Evolutionary conservation across 1,140 invertebrate genomes (phyloP), one percentile per base, ranked within the genome.

Genomic region (Mya arenaria): DNA sequence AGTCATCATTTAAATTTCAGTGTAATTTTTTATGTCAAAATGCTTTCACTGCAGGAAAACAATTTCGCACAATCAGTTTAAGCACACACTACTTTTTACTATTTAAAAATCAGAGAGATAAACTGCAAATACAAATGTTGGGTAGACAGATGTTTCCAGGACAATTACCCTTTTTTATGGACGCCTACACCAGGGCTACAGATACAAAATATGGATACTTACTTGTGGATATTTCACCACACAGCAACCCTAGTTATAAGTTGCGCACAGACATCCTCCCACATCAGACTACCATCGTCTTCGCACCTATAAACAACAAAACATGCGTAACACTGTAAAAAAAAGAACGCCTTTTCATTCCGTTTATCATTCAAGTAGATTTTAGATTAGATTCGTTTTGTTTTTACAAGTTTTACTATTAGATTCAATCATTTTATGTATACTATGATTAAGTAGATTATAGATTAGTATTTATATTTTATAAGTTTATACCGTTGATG

Each of bases 51-150:
- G 52, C 36, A 32, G 69, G 82, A 23, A 73, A 74, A 58, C 37
- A 73, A 1, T 79, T 84, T 36, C 74, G 75, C 5, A 79, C 82
- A 13, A 36, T 78, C 10, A 71, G 52, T 69, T 36, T 73, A 32
- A 83, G 72, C 30, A 72, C 56, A 1, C 65, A 83, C 56, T 72
- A 78, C 34, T 77, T 72, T 65, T 37, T 83, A 25, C 37, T 83
- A 10, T 83, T 83, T 69, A 56, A 58, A 69, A 83, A 83, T 25
- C 39, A 71, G 28, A 30, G 82, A 52, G 82, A 83, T 72, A n/a
- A 69, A 28, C 6, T 39, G 25, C 82, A 83, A 39, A 71, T 83
- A 6, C 52, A 69, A 52, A 69, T 52, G 36, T 77, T 83, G 23
- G 81, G 72, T 23, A 69, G 52, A 39, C 81, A 83, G 36, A 28